phyloP scores from a whole-genome alignment of 2,888 invertebrate species.

The Meandrusa payeni region DNA sequence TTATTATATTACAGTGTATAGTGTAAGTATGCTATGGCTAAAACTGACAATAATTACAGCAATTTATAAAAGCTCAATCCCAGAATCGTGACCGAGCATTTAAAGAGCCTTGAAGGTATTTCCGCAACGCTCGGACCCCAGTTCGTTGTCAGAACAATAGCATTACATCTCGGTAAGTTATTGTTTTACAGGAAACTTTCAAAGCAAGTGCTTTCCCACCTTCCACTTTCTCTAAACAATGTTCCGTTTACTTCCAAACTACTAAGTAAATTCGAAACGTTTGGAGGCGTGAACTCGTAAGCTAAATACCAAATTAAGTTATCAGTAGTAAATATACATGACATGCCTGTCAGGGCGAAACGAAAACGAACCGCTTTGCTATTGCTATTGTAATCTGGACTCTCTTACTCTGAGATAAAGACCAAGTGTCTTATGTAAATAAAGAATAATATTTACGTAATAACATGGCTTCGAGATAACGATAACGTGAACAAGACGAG shows the following conservation, averaged over 20 bases:
- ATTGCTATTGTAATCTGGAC: conserved; percentile 3
- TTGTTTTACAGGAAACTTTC: conserved; percentile 17
- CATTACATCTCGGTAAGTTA: conserved; percentile 17
- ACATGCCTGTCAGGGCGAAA: conserved; percentile 17
- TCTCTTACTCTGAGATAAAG: conserved; percentile 2
- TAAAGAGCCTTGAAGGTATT: conserved; percentile 11
- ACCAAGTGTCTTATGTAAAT: background rate
- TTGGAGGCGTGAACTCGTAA: conserved; percentile 34
- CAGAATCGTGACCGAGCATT: conserved; percentile 13
- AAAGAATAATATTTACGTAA: conserved; percentile 4
- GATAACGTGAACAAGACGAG: conserved; percentile 31
- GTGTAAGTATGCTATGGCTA: too few relatives aligned
- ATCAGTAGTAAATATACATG: conserved; percentile 46
- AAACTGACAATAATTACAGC: background rate
- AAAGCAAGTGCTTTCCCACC: conserved; percentile 18
- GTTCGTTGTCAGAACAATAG: conserved; percentile 21
- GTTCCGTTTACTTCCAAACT: conserved; percentile 17
- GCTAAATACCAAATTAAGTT: conserved; percentile 48
- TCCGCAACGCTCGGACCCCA: conserved; percentile 5
- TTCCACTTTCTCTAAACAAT: conserved; percentile 24
- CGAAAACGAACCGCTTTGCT: background rate
- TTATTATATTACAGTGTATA: too few relatives aligned
- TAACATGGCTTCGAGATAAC: conserved; percentile 33
- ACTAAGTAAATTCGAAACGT: conserved; percentile 15
- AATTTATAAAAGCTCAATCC: background rate